These are phyloP conservation scores for Galbula dea DNA, from an alignment of 2,113 vertebrate genomes.

Conservation along the genomic window DNA sequence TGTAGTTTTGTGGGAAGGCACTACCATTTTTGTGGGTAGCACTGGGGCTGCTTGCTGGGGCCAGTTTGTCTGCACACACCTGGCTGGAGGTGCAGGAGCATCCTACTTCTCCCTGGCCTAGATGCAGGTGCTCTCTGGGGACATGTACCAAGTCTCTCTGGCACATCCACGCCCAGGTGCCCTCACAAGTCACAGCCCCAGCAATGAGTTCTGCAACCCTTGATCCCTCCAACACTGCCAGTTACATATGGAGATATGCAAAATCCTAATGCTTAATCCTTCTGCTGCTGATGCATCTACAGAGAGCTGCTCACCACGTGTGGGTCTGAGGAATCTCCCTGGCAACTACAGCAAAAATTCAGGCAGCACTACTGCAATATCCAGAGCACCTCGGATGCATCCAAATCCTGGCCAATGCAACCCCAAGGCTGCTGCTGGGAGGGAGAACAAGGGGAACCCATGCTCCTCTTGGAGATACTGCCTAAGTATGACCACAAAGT, in stretches of 20 bases:
- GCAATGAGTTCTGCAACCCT: neutral
- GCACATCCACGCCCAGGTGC: neutral
- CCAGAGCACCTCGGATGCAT: neutral
- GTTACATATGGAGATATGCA: neutral
- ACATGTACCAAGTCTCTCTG: neutral
- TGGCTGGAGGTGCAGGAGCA: neutral
- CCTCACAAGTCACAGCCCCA: neutral
- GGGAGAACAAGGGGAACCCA: neutral
- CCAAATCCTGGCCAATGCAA: neutral
- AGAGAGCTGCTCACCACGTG: neutral
- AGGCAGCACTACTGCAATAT: neutral
- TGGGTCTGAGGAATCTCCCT: neutral
- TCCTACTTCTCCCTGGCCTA: neutral
- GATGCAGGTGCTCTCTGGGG: neutral
- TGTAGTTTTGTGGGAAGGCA: neutral
- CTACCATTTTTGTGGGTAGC: neutral
- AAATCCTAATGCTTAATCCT: neutral
- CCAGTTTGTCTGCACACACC: neutral
- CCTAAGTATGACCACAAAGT: fast-evolving
- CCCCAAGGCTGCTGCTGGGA: neutral
- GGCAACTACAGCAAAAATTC: neutral
- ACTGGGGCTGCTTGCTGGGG: neutral
- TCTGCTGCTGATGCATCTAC: neutral
- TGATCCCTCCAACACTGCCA: neutral
- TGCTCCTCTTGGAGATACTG: neutral